These are phyloP conservation scores for Synergus japonicus DNA, from an alignment of 2,888 invertebrate species.

Conservation along the genomic window DNA sequence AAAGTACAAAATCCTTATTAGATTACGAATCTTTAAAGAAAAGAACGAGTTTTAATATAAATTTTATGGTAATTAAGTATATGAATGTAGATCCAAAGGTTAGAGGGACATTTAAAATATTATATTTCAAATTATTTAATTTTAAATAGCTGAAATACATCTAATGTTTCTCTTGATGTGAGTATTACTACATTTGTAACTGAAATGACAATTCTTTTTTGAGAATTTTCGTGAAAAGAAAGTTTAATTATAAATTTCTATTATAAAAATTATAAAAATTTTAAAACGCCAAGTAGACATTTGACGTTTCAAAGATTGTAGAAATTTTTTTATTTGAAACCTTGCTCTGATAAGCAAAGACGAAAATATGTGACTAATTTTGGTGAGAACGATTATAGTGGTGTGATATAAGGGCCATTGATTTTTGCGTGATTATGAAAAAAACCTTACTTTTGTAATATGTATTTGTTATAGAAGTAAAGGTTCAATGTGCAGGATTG, in stretches of 20 bases:
- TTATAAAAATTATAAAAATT: not conserved
- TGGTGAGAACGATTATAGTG: not conserved
- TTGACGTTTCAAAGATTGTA: not conserved
- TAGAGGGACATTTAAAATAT: not conserved
- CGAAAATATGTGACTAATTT: not conserved
- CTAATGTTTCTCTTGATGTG: not conserved
- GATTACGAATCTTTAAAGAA: not conserved
- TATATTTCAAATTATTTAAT: not conserved
- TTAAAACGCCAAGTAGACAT: not conserved
- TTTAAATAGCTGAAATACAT: not conserved
- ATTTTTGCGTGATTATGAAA: not conserved
- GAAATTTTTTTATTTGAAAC: not conserved
- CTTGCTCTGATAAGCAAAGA: not conserved
- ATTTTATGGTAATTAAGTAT: not conserved
- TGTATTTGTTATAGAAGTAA: not conserved
- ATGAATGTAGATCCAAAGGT: not conserved
- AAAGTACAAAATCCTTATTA: not conserved
- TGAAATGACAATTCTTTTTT: not conserved
- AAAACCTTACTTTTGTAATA: not conserved
- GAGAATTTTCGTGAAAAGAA: too few species aligned
- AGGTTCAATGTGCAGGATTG: not conserved
- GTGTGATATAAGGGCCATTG: not conserved
- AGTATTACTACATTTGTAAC: not conserved
- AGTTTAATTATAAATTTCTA: too few species aligned
- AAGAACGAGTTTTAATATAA: not conserved